phyloP scores from a whole-genome alignment of 1,140 invertebrate species.

The Capitella teleta region DNA sequence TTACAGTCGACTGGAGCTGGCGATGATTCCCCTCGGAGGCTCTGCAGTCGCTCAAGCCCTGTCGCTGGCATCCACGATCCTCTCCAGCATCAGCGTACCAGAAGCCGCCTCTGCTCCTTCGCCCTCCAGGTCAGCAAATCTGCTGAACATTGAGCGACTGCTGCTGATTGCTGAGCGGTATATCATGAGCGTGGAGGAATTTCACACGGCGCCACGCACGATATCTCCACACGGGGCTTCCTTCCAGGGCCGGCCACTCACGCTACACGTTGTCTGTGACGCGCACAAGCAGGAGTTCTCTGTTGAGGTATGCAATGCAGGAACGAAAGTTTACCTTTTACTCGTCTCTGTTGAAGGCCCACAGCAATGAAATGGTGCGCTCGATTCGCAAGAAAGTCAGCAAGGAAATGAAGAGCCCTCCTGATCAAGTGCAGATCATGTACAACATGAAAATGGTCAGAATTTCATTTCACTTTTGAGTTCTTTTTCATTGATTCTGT shows the following conservation, averaged over 20 bases:
- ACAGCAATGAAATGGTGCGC: constrained; percentile 44
- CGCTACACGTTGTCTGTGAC: constrained; percentile 39
- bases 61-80: constrained; percentile 40
- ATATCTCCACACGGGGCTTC: constrained; percentile 47
- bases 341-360: constrained; percentile 17
- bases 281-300: constrained; percentile 40
- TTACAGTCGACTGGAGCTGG: constrained; percentile 43
- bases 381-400: constrained; percentile 39
- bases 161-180: constrained; percentile 46
- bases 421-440: constrained; percentile 40
- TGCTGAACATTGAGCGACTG: constrained; percentile 44
- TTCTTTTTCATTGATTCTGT: neutral
- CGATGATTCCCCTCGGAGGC: constrained; percentile 37
- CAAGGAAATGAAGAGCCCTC: constrained; percentile 24
- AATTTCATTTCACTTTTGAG: neutral
- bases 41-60: constrained; percentile 39
- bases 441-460: constrained; percentile 38
- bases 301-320: constrained; percentile 26
- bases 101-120: constrained; percentile 37
- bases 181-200: constrained; percentile 45
- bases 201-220: constrained; percentile 37
- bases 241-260: constrained; percentile 44
- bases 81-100: constrained; percentile 42
- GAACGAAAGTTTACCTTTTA: neutral
- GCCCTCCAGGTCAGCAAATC: constrained; percentile 36